Evolutionary conservation across 2,888 invertebrate genomes (phyloP).

Genomic region (Periphyllus acericola): DNA sequence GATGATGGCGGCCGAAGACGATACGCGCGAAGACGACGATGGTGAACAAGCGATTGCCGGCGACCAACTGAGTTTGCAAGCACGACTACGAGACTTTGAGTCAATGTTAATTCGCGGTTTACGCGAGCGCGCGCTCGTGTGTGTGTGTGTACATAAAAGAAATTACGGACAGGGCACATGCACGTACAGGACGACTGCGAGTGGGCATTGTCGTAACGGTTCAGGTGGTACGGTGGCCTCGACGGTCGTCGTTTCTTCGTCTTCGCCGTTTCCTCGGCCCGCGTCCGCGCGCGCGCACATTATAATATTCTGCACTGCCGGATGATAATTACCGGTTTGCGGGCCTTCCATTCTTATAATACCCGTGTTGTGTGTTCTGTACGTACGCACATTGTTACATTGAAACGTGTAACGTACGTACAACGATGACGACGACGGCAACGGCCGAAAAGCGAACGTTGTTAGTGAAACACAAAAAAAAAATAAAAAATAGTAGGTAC

Average conservation of each 20-base stretch:
- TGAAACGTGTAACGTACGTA: too few relatives aligned
- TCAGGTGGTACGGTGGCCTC: conserved; percentile 59
- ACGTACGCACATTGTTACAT: neutral
- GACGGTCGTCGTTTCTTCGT: conserved; percentile 30
- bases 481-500: neutral
- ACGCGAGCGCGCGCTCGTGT: neutral
- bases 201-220: conserved; percentile 56
- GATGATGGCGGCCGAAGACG: neutral
- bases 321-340: conserved; percentile 53
- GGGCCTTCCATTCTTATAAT: neutral
- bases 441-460: conserved; percentile 22
- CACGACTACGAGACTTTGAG: conserved; percentile 22
- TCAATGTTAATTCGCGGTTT: neutral
- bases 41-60: conserved; percentile 24
- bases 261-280: conserved; percentile 53
- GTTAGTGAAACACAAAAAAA: neutral
- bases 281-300: neutral
- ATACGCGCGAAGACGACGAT: neutral
- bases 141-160: neutral
- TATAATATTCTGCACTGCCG: conserved; percentile 41
- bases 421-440: neutral
- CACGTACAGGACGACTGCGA: neutral
- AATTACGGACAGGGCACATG: neutral
- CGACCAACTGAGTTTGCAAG: conserved; percentile 30
- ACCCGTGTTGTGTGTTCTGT: too few relatives aligned